Evolutionary conservation across 2,888 invertebrate species (phyloP).

Genomic region (Mystacides longicornis): DNA sequence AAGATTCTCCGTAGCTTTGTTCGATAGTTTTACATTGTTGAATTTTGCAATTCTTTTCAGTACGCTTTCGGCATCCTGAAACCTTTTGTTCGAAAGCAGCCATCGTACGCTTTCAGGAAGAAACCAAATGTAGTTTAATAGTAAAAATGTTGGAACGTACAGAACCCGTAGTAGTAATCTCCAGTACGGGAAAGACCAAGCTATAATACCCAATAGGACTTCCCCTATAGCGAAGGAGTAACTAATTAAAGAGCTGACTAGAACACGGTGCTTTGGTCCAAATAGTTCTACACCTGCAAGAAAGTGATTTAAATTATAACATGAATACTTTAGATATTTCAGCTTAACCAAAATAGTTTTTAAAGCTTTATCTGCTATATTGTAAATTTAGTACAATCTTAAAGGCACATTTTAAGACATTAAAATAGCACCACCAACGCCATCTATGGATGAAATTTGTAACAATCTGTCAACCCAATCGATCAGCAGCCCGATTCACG

Average conservation of each 20-base stretch:
- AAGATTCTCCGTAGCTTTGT: conserved; percentile 43
- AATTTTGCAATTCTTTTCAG: conserved; percentile 54
- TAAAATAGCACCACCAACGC: too few species aligned
- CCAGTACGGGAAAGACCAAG: conserved; percentile 64
- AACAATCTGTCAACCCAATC: too few species aligned
- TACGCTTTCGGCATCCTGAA: conserved; percentile 49
- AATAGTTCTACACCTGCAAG: conserved; percentile 68
- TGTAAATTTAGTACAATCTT: too few species aligned
- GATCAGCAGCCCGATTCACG: too few species aligned
- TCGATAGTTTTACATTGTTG: conserved; percentile 52
- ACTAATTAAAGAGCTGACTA: conserved; percentile 63
- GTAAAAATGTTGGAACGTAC: conserved; percentile 60
- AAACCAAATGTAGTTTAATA: conserved; percentile 60
- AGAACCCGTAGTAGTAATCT: conserved; percentile 54
- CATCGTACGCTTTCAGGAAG: conserved; percentile 70
- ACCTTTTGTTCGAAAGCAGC: conserved; percentile 57
- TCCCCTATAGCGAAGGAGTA: conserved; percentile 66
- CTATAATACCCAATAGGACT: conserved; percentile 56
- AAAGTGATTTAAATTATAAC: neutral
- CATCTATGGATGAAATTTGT: too few species aligned
- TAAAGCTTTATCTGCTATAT: too few species aligned
- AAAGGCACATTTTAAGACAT: too few species aligned
- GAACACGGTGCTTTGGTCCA: conserved; percentile 62
- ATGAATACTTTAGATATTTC: too few species aligned
- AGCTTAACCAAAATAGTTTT: too few species aligned